Percentiles rank a stretch among this genome's conserved stretches.
Evolutionary conservation across 1,140 invertebrate genomes (phyloP).

Genomic region (Conus betulinus): DNA sequence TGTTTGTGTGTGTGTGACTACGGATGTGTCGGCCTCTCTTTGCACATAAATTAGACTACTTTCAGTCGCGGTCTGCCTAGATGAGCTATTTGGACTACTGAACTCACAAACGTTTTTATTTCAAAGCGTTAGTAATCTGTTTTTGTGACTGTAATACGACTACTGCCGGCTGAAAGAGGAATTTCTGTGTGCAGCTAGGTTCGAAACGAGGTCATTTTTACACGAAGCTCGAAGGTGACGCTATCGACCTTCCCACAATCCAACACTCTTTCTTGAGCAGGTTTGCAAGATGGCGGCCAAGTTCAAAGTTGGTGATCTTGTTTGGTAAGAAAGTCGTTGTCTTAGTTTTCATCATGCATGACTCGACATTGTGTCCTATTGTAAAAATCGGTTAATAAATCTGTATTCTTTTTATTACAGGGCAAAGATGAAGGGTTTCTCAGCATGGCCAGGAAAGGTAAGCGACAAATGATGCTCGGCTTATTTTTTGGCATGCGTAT

Average conservation of each 20-base stretch:
- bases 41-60: too few relatives aligned
- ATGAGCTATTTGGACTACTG: too few relatives aligned
- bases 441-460: slow-evolving; percentile 94
- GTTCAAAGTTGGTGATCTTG: slow-evolving; percentile 85
- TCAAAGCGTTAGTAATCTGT: too few relatives aligned
- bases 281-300: slow-evolving; percentile 78
- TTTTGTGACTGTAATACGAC: too few relatives aligned
- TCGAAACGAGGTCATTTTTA: neutral
- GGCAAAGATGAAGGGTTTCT: slow-evolving; percentile 97
- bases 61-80: too few relatives aligned
- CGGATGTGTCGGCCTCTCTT: neutral
- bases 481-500: neutral
- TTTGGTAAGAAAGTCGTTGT: slow-evolving; percentile 81
- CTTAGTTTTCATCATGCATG: slow-evolving; percentile 31
- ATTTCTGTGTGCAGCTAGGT: too few relatives aligned
- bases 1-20: neutral
- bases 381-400: neutral
- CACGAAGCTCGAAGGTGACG: slow-evolving; percentile 11
- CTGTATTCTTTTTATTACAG: slow-evolving; percentile 78
- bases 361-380: slow-evolving; percentile 33
- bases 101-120: too few relatives aligned
- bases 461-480: slow-evolving; percentile 69
- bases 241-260: slow-evolving; percentile 54
- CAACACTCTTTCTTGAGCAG: slow-evolving; percentile 49
- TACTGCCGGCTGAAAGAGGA: too few relatives aligned